phyloP scores from a whole-genome alignment of 64 coral and sea anemone species.

The Actinia tenebrosa region DNA sequence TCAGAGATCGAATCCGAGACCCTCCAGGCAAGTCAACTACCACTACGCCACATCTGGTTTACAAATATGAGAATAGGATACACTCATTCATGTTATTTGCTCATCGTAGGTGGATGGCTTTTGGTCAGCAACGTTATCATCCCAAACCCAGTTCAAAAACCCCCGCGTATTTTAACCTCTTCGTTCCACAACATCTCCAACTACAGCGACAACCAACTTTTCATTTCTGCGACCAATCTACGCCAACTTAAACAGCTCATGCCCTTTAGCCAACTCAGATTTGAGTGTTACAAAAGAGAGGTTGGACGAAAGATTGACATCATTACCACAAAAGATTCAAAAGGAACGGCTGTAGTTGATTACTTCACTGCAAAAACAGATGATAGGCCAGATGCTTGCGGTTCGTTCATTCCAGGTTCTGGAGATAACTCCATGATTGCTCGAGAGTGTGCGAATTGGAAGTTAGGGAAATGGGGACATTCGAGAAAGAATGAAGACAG shows the following conservation, averaged over 20 bases:
- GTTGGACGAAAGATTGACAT: background rate
- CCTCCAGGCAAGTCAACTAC: too few relatives aligned
- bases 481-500: background rate
- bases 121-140: slow-evolving; percentile 25
- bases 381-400: background rate
- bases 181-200: slow-evolving; percentile 5
- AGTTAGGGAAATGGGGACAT: slow-evolving; percentile 1
- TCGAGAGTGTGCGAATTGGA: background rate
- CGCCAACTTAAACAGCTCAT: background rate
- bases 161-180: background rate
- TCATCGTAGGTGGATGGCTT: slow-evolving; percentile 28
- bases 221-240: background rate
- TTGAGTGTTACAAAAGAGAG: slow-evolving; percentile 21
- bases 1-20: too few relatives aligned
- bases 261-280: slow-evolving; percentile 22
- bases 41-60: too few relatives aligned
- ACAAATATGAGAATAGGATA: too few relatives aligned
- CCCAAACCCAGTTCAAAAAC: background rate
- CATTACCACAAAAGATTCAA: background rate
- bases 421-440: slow-evolving; percentile 15
- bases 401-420: background rate
- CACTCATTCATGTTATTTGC: too few relatives aligned
- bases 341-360: slow-evolving; percentile 7
- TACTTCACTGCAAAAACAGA: slow-evolving; percentile 6
- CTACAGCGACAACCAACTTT: background rate